Evolutionary conservation across 2,113 vertebrate species (phyloP).

Genomic region (Cephalopholis sonnerati): DNA sequence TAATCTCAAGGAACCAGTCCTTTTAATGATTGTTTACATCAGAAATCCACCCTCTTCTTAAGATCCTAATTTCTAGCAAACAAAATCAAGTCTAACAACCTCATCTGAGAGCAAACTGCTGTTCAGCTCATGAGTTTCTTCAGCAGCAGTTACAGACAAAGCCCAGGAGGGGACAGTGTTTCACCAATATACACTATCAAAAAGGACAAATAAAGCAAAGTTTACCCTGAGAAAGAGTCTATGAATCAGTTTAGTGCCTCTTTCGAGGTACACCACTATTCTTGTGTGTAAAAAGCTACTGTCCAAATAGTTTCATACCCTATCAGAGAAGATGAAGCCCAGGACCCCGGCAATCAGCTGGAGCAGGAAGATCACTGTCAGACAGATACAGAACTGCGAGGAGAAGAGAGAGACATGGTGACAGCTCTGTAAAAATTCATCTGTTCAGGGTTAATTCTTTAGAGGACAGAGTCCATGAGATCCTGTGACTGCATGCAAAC

Average conservation of each 20-base stretch:
- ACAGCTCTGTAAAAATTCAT: not conserved
- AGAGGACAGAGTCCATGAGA: not conserved
- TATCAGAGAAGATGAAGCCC: conserved; percentile 93
- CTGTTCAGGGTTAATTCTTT: not conserved
- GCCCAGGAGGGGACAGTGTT: conserved; percentile 25
- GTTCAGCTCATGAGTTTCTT: not conserved
- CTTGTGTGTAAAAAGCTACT: too few relatives aligned
- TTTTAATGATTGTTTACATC: not conserved
- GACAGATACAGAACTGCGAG: conserved; percentile 89
- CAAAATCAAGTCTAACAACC: not conserved
- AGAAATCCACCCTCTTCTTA: not conserved
- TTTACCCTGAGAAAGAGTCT: not conserved
- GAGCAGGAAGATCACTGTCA: conserved; percentile 91
- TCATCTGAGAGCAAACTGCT: not conserved
- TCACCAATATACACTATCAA: not conserved
- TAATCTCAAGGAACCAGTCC: not conserved
- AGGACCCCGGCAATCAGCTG: conserved; percentile 90
- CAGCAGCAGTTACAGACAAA: not conserved
- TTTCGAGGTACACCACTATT: not conserved
- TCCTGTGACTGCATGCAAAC: not conserved
- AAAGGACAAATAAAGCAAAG: not conserved
- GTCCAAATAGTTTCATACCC: too few relatives aligned
- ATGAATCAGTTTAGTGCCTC: not conserved
- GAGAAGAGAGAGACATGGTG: not conserved
- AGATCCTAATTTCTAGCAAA: not conserved